Conservation (phyloP, 2,888 invertebrate species). For the Geophilus truncorum region DNA sequence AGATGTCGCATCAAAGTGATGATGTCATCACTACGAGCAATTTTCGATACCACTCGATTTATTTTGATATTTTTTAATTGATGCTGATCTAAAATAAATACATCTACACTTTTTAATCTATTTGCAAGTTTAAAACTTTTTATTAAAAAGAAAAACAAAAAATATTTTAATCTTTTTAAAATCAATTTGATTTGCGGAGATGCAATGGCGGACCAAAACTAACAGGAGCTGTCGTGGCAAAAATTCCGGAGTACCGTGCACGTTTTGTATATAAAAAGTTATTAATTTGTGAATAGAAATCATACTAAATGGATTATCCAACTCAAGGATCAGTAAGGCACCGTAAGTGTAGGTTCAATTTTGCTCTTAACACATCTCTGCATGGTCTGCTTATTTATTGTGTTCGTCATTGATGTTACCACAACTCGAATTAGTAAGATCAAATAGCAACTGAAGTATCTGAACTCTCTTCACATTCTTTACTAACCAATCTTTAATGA, state of each 20-base stretch:
- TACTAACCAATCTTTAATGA: too few species aligned
- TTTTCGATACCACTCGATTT: too few species aligned
- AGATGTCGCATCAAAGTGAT: too few species aligned
- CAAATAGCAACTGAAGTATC: background rate
- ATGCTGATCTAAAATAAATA: too few species aligned
- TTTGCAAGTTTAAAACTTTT: too few species aligned
- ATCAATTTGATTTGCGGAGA: background rate
- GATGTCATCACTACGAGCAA: too few species aligned
- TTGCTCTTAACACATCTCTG: background rate
- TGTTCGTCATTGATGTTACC: background rate
- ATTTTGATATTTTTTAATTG: too few species aligned
- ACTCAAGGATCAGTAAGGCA: slow-evolving; percentile 10
- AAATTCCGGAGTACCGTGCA: background rate
- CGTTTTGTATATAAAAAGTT: background rate
- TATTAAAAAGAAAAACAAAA: too few species aligned
- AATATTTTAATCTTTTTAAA: too few species aligned
- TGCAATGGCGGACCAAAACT: background rate
- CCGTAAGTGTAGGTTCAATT: slow-evolving; percentile 31
- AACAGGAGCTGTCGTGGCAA: background rate
- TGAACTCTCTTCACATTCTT: too few species aligned
- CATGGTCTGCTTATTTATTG: background rate
- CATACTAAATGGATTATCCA: background rate
- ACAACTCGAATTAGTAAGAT: background rate
- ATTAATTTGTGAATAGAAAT: background rate
- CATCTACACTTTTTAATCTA: too few species aligned